These are phyloP conservation scores for Platorchestia sp. DNA, from an alignment of 1,140 invertebrate species.

Conservation along the genomic window DNA sequence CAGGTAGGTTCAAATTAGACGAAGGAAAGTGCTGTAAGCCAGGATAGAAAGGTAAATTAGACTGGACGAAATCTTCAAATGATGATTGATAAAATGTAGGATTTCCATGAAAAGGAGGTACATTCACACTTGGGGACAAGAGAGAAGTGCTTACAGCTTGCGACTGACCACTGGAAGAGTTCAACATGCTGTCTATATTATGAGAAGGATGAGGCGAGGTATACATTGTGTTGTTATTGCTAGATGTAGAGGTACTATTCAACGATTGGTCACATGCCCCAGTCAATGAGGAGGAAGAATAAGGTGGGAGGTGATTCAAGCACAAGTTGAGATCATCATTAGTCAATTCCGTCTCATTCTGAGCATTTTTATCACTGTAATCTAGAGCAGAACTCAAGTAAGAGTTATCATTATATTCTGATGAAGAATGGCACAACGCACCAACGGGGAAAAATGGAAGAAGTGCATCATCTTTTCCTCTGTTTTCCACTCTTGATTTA, in stretches of 20 bases:
- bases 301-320: neutral
- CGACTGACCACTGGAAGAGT: neutral
- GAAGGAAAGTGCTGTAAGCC: constrained; percentile 9
- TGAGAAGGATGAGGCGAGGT: constrained; percentile 21
- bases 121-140: neutral
- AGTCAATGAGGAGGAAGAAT: neutral
- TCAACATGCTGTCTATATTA: constrained; percentile 24
- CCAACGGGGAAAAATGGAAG: constrained; percentile 31
- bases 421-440: neutral
- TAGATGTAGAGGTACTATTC: neutral
- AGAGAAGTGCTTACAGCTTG: neutral
- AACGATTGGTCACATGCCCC: neutral
- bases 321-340: constrained; percentile 26
- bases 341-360: neutral
- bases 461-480: constrained; percentile 11
- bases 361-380: neutral
- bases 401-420: neutral
- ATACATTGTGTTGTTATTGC: neutral
- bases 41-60: constrained; percentile 25
- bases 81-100: neutral
- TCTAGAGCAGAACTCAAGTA: neutral
- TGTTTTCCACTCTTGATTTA: neutral
- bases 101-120: neutral
- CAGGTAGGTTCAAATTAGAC: neutral
- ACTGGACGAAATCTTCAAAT: constrained; percentile 51